Conservation (phyloP, 2,113 vertebrate genomes). For the Isurus oxyrinchus region DNA sequence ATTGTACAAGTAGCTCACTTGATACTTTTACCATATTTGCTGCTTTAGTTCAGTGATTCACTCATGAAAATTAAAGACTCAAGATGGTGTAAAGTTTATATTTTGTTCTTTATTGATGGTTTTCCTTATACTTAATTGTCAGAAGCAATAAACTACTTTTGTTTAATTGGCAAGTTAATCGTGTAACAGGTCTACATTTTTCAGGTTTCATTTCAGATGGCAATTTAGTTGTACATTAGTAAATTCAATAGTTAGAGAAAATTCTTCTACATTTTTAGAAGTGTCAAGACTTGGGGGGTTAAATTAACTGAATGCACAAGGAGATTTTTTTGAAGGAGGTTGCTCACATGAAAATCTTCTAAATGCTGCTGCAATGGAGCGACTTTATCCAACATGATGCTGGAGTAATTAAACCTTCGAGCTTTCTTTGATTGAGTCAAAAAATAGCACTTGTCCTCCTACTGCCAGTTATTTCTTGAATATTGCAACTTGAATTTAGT, state of each 20-base stretch:
- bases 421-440: background rate
- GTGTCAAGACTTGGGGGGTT: background rate
- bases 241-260: background rate
- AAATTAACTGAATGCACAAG: background rate
- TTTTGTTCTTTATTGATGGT: background rate
- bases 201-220: background rate
- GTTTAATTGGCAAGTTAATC: background rate
- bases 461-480: background rate
- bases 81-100: background rate
- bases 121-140: background rate
- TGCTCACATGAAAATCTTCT: background rate
- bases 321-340: background rate
- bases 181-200: background rate
- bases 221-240: background rate
- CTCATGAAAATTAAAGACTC: background rate
- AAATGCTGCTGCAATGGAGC: background rate
- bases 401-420: background rate
- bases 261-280: background rate
- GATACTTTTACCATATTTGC: background rate
- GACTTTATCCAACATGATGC: background rate
- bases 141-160: background rate
- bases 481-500: background rate
- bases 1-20: background rate
- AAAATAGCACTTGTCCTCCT: background rate
- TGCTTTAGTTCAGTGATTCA: background rate